A percentile compares a stretch with the other conserved stretches of the same genome.
Conservation (phyloP, 1,140 invertebrate species). For the Adelges cooleyi region DNA sequence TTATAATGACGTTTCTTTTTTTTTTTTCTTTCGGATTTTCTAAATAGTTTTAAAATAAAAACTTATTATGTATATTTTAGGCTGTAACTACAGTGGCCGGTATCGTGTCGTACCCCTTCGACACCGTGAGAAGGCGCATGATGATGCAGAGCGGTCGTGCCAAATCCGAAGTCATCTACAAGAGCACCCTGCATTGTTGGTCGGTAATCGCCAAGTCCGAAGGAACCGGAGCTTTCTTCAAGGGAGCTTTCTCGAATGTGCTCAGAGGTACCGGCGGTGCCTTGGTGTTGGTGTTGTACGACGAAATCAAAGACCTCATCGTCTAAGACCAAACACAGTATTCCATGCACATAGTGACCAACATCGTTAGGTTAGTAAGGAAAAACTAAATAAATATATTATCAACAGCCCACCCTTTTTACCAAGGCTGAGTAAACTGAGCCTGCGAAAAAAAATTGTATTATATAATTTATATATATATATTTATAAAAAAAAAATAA, state of each 20-base stretch:
- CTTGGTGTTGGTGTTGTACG: slow-evolving; percentile 64
- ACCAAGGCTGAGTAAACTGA: not conserved
- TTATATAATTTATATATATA: not conserved
- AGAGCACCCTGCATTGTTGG: slow-evolving; percentile 63
- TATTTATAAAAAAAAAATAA: slow-evolving; percentile 10
- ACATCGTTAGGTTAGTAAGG: slow-evolving; percentile 7
- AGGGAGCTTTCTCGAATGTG: slow-evolving; percentile 69
- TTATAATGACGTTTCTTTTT: too few species aligned
- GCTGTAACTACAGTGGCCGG: slow-evolving; percentile 61
- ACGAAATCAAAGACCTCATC: slow-evolving; percentile 59
- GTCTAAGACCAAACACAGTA: slow-evolving; percentile 30
- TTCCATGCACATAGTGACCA: slow-evolving; percentile 11
- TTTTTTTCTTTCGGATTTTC: too few species aligned
- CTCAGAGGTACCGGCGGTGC: slow-evolving; percentile 67
- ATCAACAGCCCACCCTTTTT: not conserved
- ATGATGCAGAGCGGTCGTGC: slow-evolving; percentile 74
- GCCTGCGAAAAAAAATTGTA: not conserved
- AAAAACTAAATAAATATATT: not conserved
- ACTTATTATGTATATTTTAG: slow-evolving; percentile 37
- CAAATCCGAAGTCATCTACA: slow-evolving; percentile 57
- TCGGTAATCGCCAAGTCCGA: slow-evolving; percentile 52
- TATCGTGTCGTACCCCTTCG: slow-evolving; percentile 80
- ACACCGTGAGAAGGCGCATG: slow-evolving; percentile 80
- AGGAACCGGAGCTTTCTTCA: slow-evolving; percentile 62
- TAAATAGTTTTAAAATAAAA: too few species aligned